Percentiles rank a stretch among this genome's conserved stretches.
Evolutionary conservation across 1,140 invertebrate species (phyloP).

Genomic region (Euglossa dilemma): DNA sequence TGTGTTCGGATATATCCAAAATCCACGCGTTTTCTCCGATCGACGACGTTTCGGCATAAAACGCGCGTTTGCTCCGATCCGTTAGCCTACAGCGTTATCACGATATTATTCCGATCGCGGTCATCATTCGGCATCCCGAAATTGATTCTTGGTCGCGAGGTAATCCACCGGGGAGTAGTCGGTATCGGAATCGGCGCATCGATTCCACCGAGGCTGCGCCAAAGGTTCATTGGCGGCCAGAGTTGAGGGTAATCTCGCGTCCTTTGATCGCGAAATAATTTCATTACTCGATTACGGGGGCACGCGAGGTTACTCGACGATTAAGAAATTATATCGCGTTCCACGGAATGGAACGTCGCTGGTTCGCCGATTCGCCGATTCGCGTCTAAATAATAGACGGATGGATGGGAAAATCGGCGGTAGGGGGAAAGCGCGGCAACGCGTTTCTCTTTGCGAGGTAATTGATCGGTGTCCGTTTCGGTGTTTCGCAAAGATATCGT

Average conservation of each 20-base stretch:
- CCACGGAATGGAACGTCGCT: no score
- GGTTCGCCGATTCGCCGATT: no score
- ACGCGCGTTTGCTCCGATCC: background rate
- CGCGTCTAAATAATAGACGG: no score
- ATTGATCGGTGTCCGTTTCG: background rate
- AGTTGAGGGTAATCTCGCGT: background rate
- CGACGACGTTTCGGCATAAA: background rate
- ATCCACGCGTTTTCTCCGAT: conserved; percentile 23
- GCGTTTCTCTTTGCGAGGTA: background rate
- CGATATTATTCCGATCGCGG: conserved; percentile 10
- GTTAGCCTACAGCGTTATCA: conserved; percentile 3
- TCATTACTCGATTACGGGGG: background rate
- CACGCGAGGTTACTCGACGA: no score
- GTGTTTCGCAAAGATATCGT: conserved; percentile 20
- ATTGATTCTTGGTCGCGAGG: conserved; percentile 28
- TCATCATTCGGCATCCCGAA: background rate
- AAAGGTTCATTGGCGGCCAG: background rate
- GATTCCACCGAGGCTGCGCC: no score
- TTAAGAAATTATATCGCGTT: background rate
- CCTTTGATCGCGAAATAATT: background rate
- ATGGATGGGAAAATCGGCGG: background rate
- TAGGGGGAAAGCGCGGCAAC: background rate
- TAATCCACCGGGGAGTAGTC: background rate
- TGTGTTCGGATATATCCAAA: background rate
- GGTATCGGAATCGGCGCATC: background rate